A percentile compares a stretch with the other conserved stretches of the same genome.
phyloP scores from a whole-genome alignment of 1,140 invertebrate species.

The Centruroides sculpturatus region DNA sequence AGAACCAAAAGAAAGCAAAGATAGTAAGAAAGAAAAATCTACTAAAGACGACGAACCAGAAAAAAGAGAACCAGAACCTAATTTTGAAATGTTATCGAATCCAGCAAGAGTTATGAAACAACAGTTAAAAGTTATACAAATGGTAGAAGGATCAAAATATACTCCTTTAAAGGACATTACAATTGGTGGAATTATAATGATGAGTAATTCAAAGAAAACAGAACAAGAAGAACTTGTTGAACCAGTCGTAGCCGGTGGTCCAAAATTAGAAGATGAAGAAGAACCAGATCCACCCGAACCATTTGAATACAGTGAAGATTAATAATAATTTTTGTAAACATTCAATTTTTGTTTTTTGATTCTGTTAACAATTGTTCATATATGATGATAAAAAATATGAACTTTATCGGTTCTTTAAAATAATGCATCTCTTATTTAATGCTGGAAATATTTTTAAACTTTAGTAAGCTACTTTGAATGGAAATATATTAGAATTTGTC shows the following conservation, averaged over 20 bases:
- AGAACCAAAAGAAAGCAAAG: constrained; percentile 24
- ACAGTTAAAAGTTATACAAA: constrained; percentile 72
- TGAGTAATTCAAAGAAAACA: constrained; percentile 55
- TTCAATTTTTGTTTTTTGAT: too few relatives aligned
- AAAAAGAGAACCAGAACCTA: constrained; percentile 56
- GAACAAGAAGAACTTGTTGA: constrained; percentile 81
- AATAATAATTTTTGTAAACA: neutral
- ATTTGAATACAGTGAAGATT: constrained; percentile 60
- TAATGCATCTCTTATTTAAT: too few relatives aligned
- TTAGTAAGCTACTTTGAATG: too few relatives aligned
- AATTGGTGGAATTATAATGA: constrained; percentile 88
- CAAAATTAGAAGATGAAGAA: constrained; percentile 84
- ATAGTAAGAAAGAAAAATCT: constrained; percentile 42
- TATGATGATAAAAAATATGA: too few relatives aligned
- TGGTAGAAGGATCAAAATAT: constrained; percentile 66
- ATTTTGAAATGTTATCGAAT: constrained; percentile 83
- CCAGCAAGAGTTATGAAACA: constrained; percentile 85
- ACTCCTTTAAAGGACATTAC: constrained; percentile 74
- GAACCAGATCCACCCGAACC: constrained; percentile 94
- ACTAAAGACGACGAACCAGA: constrained; percentile 42
- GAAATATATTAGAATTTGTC: too few relatives aligned
- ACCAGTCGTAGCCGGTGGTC: constrained; percentile 82
- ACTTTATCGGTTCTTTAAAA: too few relatives aligned
- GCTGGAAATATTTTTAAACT: too few relatives aligned
- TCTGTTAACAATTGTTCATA: too few relatives aligned